Base-by-base conservation (phyloP, 2,113 vertebrate genomes). In the Mohoua ochrocephala region DNA sequence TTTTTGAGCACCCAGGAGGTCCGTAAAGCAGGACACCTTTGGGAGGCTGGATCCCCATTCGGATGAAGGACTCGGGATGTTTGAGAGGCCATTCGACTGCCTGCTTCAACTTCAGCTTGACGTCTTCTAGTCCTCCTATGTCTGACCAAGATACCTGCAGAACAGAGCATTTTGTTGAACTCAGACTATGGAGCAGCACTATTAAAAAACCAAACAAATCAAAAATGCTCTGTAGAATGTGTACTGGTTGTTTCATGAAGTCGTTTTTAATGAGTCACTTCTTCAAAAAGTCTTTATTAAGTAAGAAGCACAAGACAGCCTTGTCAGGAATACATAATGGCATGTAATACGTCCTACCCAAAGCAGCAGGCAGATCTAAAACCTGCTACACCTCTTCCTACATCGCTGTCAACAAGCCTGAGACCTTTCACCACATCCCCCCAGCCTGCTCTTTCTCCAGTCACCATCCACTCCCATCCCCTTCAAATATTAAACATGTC, bases 1-100 rank as follows among this genome's bases (percentile, higher is more conserved):
- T 99, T 97, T 99, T 99, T 45, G 99, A 99, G 97, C 99, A 99
- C n/a, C 99, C 99, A 4, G 99, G 99, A 19, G 99, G 99, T 15
- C 99, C 99, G 1, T 99, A 99, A 21, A 99, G 98, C 41, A 99
- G 98, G 44, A 99, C 98, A 24, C 99, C 99, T 97, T 98, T 99
- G 1, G 99, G 99, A 47, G 99, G 99, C 91, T 98, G 98, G 96
- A 99, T 99, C 11, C 99, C 99, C 99, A 99, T 99, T 39, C 98
- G 98, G 59, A 81, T 95, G 96, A 99, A 99, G 87, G 98, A 98
- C 42, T 99, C 99, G 0, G 99, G 99, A 95, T 99, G 99, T 78
- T 98, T 99, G 91, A 99, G 97, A 27, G 99, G 99, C 99, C 99
- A 99, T 84, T 99, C 99, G 71, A 99, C 99, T 3, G 99, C 99